Evolutionary conservation across 2,888 invertebrate species (phyloP).

Genomic region (Steinernema carpocapsae): DNA sequence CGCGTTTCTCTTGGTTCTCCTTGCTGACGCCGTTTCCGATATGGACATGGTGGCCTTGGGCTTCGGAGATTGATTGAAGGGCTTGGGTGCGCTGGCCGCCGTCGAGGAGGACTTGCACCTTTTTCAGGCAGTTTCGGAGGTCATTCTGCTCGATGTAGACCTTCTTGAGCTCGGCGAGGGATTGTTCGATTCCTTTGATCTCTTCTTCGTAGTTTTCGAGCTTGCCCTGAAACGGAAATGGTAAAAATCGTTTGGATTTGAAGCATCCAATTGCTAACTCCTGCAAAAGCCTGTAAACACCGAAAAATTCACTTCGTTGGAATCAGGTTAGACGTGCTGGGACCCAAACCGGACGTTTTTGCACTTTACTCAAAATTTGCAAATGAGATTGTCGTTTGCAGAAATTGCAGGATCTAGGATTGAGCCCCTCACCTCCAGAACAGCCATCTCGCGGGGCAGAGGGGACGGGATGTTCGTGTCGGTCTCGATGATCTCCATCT

Average conservation of each 20-base stretch:
- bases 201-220: conserved; percentile 66
- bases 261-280: too few species aligned
- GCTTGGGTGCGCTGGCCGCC: conserved; percentile 53
- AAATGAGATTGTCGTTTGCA: too few species aligned
- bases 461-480: conserved; percentile 56
- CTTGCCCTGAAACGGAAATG: conserved; percentile 47
- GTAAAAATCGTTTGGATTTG: too few species aligned
- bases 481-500: conserved; percentile 52
- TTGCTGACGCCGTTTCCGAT: conserved; percentile 46
- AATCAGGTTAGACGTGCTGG: too few species aligned
- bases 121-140: conserved; percentile 59
- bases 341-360: too few species aligned
- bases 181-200: conserved; percentile 54
- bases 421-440: conserved; percentile 52
- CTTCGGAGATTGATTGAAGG: conserved; percentile 59
- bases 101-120: conserved; percentile 54
- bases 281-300: too few species aligned
- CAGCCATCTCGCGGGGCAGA: conserved; percentile 60
- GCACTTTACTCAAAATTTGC: too few species aligned
- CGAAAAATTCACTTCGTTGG: too few species aligned
- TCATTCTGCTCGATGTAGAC: conserved; percentile 59
- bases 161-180: conserved; percentile 50
- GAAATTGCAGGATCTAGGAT: too few species aligned
- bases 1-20: conserved; percentile 42
- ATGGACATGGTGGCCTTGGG: conserved; percentile 49